These are phyloP conservation scores for Drosophila ogumai DNA, from an alignment of 1,140 invertebrate genomes.

Conservation along the genomic window DNA sequence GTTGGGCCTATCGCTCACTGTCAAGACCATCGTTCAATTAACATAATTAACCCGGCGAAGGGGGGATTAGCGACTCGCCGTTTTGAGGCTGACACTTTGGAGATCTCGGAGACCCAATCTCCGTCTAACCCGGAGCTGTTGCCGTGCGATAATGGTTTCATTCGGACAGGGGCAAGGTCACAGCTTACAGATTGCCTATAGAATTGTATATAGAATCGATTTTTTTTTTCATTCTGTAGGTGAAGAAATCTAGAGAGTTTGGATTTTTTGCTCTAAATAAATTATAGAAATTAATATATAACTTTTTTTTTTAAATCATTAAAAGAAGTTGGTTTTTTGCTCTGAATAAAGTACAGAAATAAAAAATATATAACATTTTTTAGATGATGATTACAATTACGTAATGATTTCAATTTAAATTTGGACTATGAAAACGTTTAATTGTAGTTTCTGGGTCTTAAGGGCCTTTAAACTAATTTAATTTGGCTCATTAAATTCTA, in stretches of 20 bases:
- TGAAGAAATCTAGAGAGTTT: no score
- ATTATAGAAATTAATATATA: no score
- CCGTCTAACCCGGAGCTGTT: conserved; percentile 25
- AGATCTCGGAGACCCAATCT: conserved; percentile 43
- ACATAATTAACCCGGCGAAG: conserved; percentile 77
- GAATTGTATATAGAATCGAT: background rate
- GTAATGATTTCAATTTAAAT: background rate
- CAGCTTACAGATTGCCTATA: background rate
- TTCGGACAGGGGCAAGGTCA: conserved; percentile 48
- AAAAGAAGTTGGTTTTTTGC: no score
- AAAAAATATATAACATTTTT: background rate
- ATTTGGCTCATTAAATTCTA: background rate
- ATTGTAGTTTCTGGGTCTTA: background rate
- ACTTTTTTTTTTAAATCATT: no score
- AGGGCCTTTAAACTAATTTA: background rate
- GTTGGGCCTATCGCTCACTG: conserved; percentile 73
- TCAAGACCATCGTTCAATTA: conserved; percentile 81
- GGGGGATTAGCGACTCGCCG: conserved; percentile 62
- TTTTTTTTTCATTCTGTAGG: background rate
- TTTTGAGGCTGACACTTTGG: conserved; percentile 61
- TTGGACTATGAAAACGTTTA: background rate
- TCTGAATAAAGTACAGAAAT: background rate
- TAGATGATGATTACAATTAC: background rate
- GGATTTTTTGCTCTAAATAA: no score
- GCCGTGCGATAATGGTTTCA: conserved; percentile 50